Evolutionary conservation across 2,888 invertebrate species (phyloP), one percentile per base, ranked within the genome.

Genomic region (Podotricha telesiphe): DNA sequence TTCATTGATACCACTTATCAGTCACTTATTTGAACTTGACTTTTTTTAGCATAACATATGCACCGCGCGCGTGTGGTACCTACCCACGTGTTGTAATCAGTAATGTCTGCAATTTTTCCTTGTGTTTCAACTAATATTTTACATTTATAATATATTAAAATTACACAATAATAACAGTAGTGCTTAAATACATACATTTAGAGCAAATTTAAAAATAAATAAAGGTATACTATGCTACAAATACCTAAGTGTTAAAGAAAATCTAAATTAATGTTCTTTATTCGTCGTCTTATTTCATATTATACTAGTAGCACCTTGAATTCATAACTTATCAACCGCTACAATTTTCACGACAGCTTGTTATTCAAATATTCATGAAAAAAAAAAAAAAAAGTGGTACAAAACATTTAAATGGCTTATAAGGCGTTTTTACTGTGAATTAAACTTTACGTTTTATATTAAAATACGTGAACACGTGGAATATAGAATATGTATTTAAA

Each of bases 1-100:
- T 55, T 58, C 48, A 34, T 28, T 40, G 64, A 56, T 68, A 59
- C 0, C 17, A 59, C 42, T 58, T 59, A 64, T 68, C 68, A 68
- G 68, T 61, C 68, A 63, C 40, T 63, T 20, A 28, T 63, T 48
- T 64, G 22, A 40, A 40, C 56, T 56, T 58, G 48, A 68, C 58
- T 56, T 64, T 68, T 53, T 64, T 50, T 11, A 17, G n/a, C 28
- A 55, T 66, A 48, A 13, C 40, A n/a, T 34, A 55, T 55, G 34
- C 17, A 55, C 17, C 22, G 17, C 51, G 51, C 34, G 37, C 13
- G 55, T 55, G 34, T 11, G 28, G 34, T 47, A 17, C 10, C 53
- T 34, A 34, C 55, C 5, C 55, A 17, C 55, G 37, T 13, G 17
- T 34, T 55, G 53, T 34, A 53, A 51, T 34, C 53, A 17, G 8